Base-by-base conservation (phyloP, 2,797 vertebrate genomes). In the Syngnathus rostellatus region DNA sequence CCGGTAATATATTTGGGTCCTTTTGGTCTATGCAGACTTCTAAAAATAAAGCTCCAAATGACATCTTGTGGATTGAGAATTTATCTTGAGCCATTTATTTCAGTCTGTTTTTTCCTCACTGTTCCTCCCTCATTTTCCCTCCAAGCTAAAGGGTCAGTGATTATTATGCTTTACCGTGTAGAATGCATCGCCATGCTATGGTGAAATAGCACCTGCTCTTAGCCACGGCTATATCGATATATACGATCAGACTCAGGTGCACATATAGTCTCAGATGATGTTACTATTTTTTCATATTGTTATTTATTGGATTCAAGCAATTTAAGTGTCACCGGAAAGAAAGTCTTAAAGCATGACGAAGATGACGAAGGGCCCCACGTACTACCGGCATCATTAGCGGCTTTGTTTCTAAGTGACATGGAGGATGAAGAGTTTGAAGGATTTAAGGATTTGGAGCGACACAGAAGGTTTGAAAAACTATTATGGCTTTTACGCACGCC, bases 241-340 rank as follows among this genome's bases (percentile, higher is more conserved):
- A 64, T 75, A 69, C 23, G 23, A 23, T 71, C 72, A 67, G 69
- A 69, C 76, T 76, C 70, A 19, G 72, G 73, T 79, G 77, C 75
- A 68, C 69, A 69, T 70, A 71, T 55, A 62, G 74, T 55, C 76
- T 81, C 78, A 81, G 79, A 78, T 85, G 73, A 74, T 77, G 67
- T 83, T 75, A 85, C 85, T 69, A 77, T 71, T 83, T 89, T 84
- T 86, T 84, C 86, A 81, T 81, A 81, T 85, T 87, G 77, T 88
- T 81, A 77, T 86, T 72, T 79, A 67, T 67, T 72, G 74, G 76
- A 77, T 67, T 80, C 53, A 73, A 77, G 72, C 80, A 80, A 68
- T 67, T 64, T 73, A 76, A 57, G 79, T 74, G 88, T 85, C 80
- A 86, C 70, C n/a, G 23, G 3, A n/a, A 60, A 51, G 21, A 72